Percentiles rank a stretch among this genome's conserved stretches.
phyloP scores from a whole-genome alignment of 2,113 vertebrate genomes.

The Panthera tigris region DNA sequence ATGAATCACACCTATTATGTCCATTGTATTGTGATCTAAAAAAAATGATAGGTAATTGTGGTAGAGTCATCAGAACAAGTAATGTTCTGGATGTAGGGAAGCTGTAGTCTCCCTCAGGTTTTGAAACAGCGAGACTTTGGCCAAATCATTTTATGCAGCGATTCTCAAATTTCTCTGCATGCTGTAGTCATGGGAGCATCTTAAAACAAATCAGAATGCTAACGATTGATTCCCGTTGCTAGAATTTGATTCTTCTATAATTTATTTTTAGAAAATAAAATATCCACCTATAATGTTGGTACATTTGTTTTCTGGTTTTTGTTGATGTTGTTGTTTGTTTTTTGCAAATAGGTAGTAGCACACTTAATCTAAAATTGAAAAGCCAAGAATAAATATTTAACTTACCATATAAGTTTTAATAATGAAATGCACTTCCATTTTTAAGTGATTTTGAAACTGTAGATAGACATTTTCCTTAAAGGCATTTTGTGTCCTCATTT shows the following conservation, averaged over 20 bases:
- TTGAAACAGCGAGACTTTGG: neutral
- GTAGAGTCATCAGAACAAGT: neutral
- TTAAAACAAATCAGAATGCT: neutral
- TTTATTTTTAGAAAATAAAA: neutral
- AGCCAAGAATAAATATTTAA: neutral
- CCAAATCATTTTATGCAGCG: neutral
- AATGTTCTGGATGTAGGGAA: neutral
- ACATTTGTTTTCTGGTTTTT: neutral
- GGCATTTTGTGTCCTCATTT: neutral
- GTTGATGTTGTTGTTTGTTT: neutral
- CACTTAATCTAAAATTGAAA: neutral
- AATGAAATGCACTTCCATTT: neutral
- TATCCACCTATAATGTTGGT: neutral
- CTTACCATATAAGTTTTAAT: constrained; percentile 20
- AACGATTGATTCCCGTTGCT: neutral
- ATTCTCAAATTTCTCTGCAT: neutral
- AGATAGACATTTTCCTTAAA: neutral
- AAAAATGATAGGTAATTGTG: neutral
- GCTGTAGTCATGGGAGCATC: neutral
- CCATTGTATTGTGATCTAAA: neutral
- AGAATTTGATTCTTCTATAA: neutral
- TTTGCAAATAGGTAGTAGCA: neutral
- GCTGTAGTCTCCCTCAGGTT: neutral
- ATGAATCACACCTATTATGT: neutral
- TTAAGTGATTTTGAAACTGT: neutral